phyloP scores from a whole-genome alignment of 2,888 invertebrate species.

The Eulithis testata region DNA sequence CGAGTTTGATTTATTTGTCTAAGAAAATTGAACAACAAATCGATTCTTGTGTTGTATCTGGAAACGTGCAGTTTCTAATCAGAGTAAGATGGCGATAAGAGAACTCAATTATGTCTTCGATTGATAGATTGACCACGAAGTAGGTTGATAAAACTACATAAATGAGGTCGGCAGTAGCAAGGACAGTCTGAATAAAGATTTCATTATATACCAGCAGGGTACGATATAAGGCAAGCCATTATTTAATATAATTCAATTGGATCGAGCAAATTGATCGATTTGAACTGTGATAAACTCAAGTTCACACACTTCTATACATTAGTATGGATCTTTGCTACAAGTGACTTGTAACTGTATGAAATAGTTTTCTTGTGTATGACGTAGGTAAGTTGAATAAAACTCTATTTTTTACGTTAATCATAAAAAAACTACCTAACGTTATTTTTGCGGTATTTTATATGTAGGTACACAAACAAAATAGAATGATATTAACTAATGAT shows the following conservation, averaged over 20 bases:
- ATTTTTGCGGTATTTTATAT: no score
- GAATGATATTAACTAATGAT: no score
- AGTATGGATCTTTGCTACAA: no score
- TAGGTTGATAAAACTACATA: slow-evolving; percentile 2
- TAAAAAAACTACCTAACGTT: no score
- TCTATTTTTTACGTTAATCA: no score
- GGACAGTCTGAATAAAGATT: slow-evolving; percentile 2
- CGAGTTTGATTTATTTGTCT: no score
- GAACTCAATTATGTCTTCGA: slow-evolving; percentile 1
- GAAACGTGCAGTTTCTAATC: slow-evolving; percentile 22
- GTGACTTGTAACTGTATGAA: no score
- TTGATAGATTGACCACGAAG: slow-evolving; percentile 21
- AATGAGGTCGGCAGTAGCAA: background rate
- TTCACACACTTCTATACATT: background rate
- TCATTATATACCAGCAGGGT: background rate
- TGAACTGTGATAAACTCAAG: slow-evolving; percentile 4
- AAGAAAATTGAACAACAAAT: no score
- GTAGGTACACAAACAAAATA: no score
- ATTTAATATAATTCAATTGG: slow-evolving; percentile 13
- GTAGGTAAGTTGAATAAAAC: no score
- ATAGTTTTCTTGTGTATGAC: no score
- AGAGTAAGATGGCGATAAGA: slow-evolving; percentile 1
- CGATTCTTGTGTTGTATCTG: background rate
- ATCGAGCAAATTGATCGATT: slow-evolving; percentile 12
- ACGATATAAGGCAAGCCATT: slow-evolving; percentile 12